Base-by-base conservation (phyloP, 2,888 invertebrate species). In the Penaeus monodon region DNA sequence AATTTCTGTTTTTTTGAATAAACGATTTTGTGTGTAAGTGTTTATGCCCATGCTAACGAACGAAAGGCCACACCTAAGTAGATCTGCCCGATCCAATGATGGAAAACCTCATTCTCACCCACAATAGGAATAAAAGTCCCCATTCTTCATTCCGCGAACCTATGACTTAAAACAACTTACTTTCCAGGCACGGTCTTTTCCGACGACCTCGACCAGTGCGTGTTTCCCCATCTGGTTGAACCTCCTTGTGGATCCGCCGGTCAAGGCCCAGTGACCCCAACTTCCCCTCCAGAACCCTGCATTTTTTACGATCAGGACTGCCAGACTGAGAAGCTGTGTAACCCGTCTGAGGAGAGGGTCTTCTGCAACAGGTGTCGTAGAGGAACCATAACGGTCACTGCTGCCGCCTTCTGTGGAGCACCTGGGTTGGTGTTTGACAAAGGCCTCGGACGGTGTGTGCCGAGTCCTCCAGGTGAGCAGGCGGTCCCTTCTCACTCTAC, bases 201-300 rank as follows among this genome's bases (percentile, higher is more conserved):
- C 22, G 77, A 77, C 49, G 77, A 77, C 6, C 77, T 77, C 12
- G 77, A 77, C 77, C 77, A 77, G 27, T 77, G 77, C 24, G 77
- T 77, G 20, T 77, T 77, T 10, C 77, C 77, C 49, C 57, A 49
- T 27, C 17, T 44, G 17, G 44, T 57, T 12, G 77, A n/a, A 6
- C 77, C 77, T 7, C 77, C 77, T n/a, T 77, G 77, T 22, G 77
- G 77, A 14, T n/a, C 77, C 12, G 77, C 38, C 0, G 77, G 77
- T 17, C 12, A 38, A 20, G 27, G 49, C 1, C 8, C 77, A 22
- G 24, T 7, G 0, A 24, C 44, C 22, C 44, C 77, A 7, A 8
- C 44, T 4, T 0, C 77, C 12, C 20, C 12, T 1, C 8, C 77
- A 22, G 1, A 10, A 2, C 49, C 57, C 17, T 77, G 77, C 20